Evolutionary conservation across 2,888 invertebrate genomes (phyloP), one percentile per base, ranked within the genome.

Genomic region (Aelia acuminata): DNA sequence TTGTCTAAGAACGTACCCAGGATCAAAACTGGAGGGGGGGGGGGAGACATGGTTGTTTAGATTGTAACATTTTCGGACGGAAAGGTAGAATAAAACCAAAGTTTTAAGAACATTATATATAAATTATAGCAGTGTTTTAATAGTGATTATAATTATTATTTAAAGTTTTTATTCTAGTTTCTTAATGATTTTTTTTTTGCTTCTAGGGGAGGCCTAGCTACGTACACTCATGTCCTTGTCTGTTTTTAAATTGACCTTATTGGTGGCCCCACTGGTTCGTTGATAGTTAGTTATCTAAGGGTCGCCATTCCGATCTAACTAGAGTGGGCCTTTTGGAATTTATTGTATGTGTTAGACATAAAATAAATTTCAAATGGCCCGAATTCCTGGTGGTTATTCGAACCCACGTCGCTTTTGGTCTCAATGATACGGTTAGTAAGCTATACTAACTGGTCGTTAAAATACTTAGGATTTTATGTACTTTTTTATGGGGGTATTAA

Each of bases 291-390:
- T 35, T 70, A 70, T 70, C 63, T 70, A 70, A 18, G 31, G 57
- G 63, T 70, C 63, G 63, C 63, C 35, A 70, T 70, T 70, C 63
- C 63, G 18, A 18, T 18, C 13, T 35, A 70, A 70, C 63, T 70
- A 35, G 31, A 31, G 63, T 70, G 63, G 63, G 31, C 35, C 63
- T 70, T 57, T 35, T 5, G 35, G 63, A 70, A 35, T 70, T 70
- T 70, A 70, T 70, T 70, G 35, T 35, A 70, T 35, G 18, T 35
- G 31, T 5, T 35, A 7, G 31, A 18, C 18, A 70, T 70, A 70
- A 70, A 35, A 70, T 70, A 70, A 70, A 70, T 35, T 70, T 70
- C 20, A 70, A 35, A 70, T 35, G 63, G 13, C 22, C 35, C 18
- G 35, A 20, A 70, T 70, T 70, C 31, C 63, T 8, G 35, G 26